Evolutionary conservation across 2,888 invertebrate species (phyloP), one percentile per base, ranked within the genome.

Genomic region (Drosophila ustulata): DNA sequence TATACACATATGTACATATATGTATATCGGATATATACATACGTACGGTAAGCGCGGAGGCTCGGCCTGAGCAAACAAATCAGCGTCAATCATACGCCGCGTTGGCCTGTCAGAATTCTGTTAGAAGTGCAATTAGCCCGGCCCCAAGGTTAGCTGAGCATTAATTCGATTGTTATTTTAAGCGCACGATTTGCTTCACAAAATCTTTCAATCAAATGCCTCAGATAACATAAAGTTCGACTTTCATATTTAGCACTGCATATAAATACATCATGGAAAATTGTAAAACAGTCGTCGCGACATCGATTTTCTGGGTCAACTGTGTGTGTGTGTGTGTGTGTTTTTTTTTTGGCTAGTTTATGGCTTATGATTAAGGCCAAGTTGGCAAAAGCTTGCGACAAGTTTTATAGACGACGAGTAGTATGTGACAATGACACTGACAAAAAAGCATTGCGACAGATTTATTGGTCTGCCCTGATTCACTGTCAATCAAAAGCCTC

Each of bases 51-150:
- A 4, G 23, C 39, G 13, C 13, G 39, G 55, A 49, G 67, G 75
- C 63, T 47, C 59, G 56, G 57, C 57, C 43, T 39, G 49, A 34
- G 59, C 63, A 82, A 86, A 82, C 80, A 82, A 86, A 82, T 86
- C 83, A 86, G 66, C 74, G 77, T 82, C 82, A 82, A 82, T 86
- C 86, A 84, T 78, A 78, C 75, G 82, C 64, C 79, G 50, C 75
- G 71, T 62, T 71, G 66, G 11, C 47, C 75, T 75, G 82, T 84
- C 85, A 80, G 79, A 80, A 53, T 41, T 73, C 56, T 61, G 67
- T 80, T 77, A 68, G 65, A 64, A 62, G 72, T 55, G 73, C 83
- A 80, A 82, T 85, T 82, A 82, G 62, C 55, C 64, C 55, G 68
- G 55, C 57, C 71, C 47, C 32, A 56, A 55, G 8, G 52, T 28